A percentile compares a stretch with the other conserved stretches of the same genome.
Evolutionary conservation across 2,797 vertebrate genomes (phyloP).

Genomic region (Brachyrhaphis roseni): DNA sequence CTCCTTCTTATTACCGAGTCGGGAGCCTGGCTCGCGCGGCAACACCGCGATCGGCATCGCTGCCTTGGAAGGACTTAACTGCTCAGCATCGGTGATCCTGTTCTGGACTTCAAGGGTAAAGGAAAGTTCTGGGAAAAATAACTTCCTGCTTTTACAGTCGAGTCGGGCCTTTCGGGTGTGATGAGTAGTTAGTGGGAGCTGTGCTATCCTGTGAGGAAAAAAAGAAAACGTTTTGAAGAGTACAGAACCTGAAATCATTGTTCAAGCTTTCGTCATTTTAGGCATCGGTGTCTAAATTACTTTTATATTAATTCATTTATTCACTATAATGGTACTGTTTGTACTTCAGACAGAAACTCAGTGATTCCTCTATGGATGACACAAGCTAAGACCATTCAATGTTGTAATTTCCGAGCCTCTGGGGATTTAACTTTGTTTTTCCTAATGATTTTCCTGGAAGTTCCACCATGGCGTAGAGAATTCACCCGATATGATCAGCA

Average conservation of each 20-base stretch:
- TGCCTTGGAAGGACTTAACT: neutral
- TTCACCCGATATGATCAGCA: neutral
- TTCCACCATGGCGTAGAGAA: neutral
- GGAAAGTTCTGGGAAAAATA: neutral
- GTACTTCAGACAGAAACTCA: neutral
- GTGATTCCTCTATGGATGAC: neutral
- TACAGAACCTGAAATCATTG: neutral
- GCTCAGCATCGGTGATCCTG: neutral
- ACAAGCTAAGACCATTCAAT: neutral
- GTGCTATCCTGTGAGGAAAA: neutral
- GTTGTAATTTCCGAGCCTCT: neutral
- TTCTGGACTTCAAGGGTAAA: neutral
- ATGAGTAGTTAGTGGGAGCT: neutral
- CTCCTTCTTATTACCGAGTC: neutral
- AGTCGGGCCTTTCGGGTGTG: neutral
- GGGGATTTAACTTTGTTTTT: neutral
- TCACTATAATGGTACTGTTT: neutral
- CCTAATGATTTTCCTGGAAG: neutral
- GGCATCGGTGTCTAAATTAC: neutral
- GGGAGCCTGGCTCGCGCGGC: neutral
- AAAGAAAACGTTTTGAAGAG: neutral
- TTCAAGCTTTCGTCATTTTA: neutral
- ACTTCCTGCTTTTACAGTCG: neutral
- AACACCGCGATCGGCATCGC: neutral
- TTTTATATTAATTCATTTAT: neutral